Base-by-base conservation (phyloP, 2,113 vertebrate species). In the Ibidorhyncha struthersii region DNA sequence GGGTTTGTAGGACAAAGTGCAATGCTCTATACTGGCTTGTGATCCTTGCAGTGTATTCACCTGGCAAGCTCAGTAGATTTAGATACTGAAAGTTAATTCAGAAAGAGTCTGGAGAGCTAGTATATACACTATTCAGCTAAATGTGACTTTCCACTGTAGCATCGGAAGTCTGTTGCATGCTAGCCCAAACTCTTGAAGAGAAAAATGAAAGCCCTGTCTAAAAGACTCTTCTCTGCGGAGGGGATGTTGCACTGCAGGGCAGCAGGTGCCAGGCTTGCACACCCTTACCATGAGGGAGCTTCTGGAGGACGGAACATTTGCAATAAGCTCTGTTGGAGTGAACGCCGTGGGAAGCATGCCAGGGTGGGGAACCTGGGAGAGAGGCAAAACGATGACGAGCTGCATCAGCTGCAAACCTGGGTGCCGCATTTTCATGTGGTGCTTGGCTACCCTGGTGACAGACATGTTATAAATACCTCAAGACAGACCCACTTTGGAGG, bases 401-500 rank as follows among this genome's bases (percentile, higher is more conserved):
- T 86, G 90, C 85, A 96, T 94, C 97, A 97, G 96, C 93, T 97
- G 93, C 92, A 81, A 86, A 97, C 92, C 92, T 92, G 93, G 71
- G 32, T 58, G 76, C 90, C 0, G 10, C 29, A 0, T 86, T 90
- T 70, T 82, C 81, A 45, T 67, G 82, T 61, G 77, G 49, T 61
- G 76, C 94, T 83, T 8, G 19, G 78, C 96, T 95, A 83, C 92
- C 96, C 88, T 95, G 92, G 93, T 97, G 97, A 97, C 95, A 97
- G 96, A 95, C 96, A 89, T 9, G 62, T 93, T 97, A 96, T 94
- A 96, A 97, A 97, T 97, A 96, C 95, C 88, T 81, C 92, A 94
- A 97, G 95, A 90, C 96, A 96, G 92, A 53, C 74, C 82, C 92
- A 86, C 86, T 97, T 90, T 86, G 89, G 90, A 93, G 85, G 92